Conservation (phyloP, 1,140 invertebrate species). For the Steinernema khuongi region DNA sequence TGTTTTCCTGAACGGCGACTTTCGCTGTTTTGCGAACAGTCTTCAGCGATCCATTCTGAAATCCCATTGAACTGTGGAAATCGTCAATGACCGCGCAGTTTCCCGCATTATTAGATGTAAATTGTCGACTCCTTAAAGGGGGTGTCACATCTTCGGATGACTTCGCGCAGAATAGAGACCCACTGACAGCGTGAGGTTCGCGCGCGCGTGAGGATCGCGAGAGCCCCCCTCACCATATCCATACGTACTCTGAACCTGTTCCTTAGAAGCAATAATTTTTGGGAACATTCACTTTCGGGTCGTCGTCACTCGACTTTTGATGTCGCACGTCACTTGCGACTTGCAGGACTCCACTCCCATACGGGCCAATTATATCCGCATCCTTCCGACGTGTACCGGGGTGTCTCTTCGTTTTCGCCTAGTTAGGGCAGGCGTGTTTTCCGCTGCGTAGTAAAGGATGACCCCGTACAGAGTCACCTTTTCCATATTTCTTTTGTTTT, state of each 20-base stretch:
- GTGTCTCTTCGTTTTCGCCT: neutral
- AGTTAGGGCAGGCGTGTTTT: conserved; percentile 9
- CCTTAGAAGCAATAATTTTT: conserved; percentile 3
- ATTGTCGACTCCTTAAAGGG: conserved; percentile 1
- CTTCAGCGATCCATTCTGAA: neutral
- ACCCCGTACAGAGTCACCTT: neutral
- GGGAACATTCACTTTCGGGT: conserved; percentile 15
- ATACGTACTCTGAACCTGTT: conserved; percentile 9
- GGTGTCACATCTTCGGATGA: neutral
- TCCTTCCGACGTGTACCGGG: neutral
- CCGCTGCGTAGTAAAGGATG: neutral
- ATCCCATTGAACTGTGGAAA: neutral
- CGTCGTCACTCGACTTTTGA: neutral
- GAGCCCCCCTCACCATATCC: neutral
- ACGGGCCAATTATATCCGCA: conserved; percentile 2
- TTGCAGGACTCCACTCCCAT: neutral
- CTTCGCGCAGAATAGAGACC: neutral
- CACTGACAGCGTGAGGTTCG: neutral
- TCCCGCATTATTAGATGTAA: conserved; percentile 11
- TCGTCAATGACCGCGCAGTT: conserved; percentile 13
- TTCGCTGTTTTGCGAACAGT: neutral
- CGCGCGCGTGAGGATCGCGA: neutral
- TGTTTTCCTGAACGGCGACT: neutral
- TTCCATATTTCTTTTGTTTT: conserved; percentile 6
- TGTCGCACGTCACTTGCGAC: neutral